These are phyloP conservation scores for Erannis defoliaria DNA, from an alignment of 2,888 invertebrate species.

Conservation along the genomic window DNA sequence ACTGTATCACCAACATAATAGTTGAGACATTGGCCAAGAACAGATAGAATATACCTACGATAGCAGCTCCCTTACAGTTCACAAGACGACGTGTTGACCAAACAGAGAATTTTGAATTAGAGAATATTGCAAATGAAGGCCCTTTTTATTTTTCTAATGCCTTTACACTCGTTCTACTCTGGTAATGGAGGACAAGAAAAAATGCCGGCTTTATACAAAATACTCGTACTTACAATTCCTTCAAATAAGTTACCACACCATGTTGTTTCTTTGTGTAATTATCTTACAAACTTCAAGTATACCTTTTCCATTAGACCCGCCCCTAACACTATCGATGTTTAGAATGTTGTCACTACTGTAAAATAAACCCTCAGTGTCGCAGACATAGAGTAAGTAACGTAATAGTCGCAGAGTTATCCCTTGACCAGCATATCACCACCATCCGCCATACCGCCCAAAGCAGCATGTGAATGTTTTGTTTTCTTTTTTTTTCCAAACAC, in stretches of 20 bases:
- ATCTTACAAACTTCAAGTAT: neutral
- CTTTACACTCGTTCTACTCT: too few species aligned
- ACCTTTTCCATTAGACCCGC: neutral
- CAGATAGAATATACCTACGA: too few species aligned
- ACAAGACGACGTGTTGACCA: too few species aligned
- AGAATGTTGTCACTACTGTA: neutral
- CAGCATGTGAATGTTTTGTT: constrained; percentile 88
- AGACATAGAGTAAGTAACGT: too few species aligned
- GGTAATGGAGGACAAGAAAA: too few species aligned
- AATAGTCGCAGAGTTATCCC: constrained; percentile 73
- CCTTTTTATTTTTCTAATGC: too few species aligned
- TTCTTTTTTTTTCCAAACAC: constrained; percentile 86
- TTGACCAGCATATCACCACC: constrained; percentile 66
- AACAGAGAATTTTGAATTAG: too few species aligned
- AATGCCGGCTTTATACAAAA: too few species aligned
- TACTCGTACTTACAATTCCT: neutral
- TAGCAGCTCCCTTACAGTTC: too few species aligned
- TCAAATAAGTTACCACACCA: neutral
- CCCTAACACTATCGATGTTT: neutral
- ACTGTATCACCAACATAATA: too few species aligned
- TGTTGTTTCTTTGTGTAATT: neutral
- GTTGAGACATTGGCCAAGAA: too few species aligned
- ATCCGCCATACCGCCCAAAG: constrained; percentile 81
- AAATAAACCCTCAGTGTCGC: constrained; percentile 51
- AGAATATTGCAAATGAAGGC: too few species aligned